These are phyloP conservation scores for Protonemura montana DNA, from an alignment of 2,888 invertebrate species.

Conservation along the genomic window DNA sequence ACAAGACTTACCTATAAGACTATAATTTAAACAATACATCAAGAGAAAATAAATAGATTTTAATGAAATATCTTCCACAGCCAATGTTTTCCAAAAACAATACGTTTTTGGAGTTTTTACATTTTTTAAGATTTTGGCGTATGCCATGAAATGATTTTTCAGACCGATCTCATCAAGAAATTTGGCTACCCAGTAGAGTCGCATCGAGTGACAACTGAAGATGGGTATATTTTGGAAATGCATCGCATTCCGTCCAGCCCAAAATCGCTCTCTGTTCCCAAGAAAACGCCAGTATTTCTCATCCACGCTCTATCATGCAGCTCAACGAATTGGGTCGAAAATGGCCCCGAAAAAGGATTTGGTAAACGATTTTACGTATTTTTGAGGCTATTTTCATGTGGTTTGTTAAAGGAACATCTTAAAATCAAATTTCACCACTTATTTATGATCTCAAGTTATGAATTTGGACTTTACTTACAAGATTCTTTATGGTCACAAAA, in stretches of 20 bases:
- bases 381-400: too few relatives aligned
- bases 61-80: too few relatives aligned
- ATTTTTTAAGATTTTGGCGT: too few relatives aligned
- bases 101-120: too few relatives aligned
- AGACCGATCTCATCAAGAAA: constrained; percentile 64
- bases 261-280: constrained; percentile 58
- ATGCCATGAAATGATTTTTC: too few relatives aligned
- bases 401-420: too few relatives aligned
- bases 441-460: too few relatives aligned
- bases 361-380: constrained; percentile 56
- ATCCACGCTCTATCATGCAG: constrained; percentile 84
- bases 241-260: constrained; percentile 68
- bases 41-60: too few relatives aligned
- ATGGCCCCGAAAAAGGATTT: constrained; percentile 70
- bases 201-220: constrained; percentile 72
- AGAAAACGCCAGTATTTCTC: constrained; percentile 70
- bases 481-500: too few relatives aligned
- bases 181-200: constrained; percentile 71
- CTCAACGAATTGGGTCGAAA: constrained; percentile 79
- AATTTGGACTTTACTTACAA: too few relatives aligned
- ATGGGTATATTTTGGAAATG: constrained; percentile 78
- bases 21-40: neutral
- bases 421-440: too few relatives aligned
- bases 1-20: neutral
- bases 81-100: too few relatives aligned